These are phyloP conservation scores for Agrenia bidenticulata DNA, from an alignment of 2,888 invertebrate genomes.

Conservation along the genomic window DNA sequence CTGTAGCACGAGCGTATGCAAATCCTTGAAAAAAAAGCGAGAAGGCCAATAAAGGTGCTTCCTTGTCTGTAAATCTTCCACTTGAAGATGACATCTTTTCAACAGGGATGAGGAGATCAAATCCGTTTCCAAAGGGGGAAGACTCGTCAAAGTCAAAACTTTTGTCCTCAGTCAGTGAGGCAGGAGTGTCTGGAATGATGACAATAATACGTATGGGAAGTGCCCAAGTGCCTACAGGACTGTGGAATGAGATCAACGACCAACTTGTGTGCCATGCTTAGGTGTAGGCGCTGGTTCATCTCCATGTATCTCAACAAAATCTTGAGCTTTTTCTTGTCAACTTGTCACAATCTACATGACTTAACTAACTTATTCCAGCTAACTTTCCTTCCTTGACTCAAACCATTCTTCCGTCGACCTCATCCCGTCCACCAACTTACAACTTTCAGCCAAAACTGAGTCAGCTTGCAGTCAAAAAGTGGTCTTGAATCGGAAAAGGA, in stretches of 20 bases:
- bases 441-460: too few relatives aligned
- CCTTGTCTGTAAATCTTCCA: background rate
- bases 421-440: background rate
- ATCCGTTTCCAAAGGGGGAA: slow-evolving; percentile 1
- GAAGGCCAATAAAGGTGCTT: slow-evolving; percentile 1
- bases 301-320: background rate
- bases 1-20: too few relatives aligned
- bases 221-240: background rate
- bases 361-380: slow-evolving; percentile 14
- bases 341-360: slow-evolving; percentile 22
- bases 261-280: background rate
- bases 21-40: too few relatives aligned
- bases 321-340: slow-evolving; percentile 20
- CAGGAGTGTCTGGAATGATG: background rate
- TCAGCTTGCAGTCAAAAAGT: too few relatives aligned
- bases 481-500: too few relatives aligned
- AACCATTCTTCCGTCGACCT: slow-evolving; percentile 3
- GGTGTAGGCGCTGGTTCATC: too few relatives aligned
- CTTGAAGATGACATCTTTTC: background rate
- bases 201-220: slow-evolving; percentile 3
- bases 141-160: slow-evolving; percentile 21
- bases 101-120: background rate
- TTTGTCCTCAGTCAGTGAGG: slow-evolving; percentile 14
- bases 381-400: slow-evolving; percentile 15
- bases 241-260: background rate